Base-by-base conservation (phyloP, 2,888 invertebrate species). In the Rhyacophila evoluta region DNA sequence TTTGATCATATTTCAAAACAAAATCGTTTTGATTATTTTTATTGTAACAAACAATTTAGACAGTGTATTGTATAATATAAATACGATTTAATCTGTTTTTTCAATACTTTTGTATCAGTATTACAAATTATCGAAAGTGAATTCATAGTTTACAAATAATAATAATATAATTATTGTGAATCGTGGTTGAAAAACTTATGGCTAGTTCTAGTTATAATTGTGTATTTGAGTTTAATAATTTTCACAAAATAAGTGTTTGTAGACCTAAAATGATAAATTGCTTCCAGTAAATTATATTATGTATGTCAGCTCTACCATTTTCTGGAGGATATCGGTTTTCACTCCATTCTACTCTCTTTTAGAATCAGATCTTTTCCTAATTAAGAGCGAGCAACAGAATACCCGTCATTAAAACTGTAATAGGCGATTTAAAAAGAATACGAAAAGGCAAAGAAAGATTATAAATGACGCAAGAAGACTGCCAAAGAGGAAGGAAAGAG, bases 351-450 rank as follows among this genome's bases (percentile, higher is more conserved):
- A 74, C 28, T 70, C 74, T 55, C 10, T 29, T 78, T 74, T 36
- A 74, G 79, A 80, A 82, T 78, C 78, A 82, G 77, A 82, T 82
- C 77, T 82, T 79, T 81, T 79, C 80, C 82, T 82, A 82, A 82
- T 82, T 82, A 82, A 75, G 79, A 77, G 74, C 75, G 79, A 72
- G 81, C 68, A 77, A 78, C 79, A 72, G 74, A 77, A 78, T 77
- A 77, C 74, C 82, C 82, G 80, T 80, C 82, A 82, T 82, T 82
- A 82, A 82, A 82, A 80, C 82, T 79, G 80, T 82, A 82, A 82
- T 82, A 82, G 82, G 82, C 80, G 82, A 82, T 82, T 80, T 82
- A 82, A 80, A 81, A 82, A 79, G 82, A 80, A 79, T 77, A 82
- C 80, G 77, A 78, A 80, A 82, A 82, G 79, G 69, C 72, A 41